Percentiles rank a stretch among this genome's conserved stretches.
phyloP scores from a whole-genome alignment of 1,140 invertebrate genomes.

The Planococcus citri region DNA sequence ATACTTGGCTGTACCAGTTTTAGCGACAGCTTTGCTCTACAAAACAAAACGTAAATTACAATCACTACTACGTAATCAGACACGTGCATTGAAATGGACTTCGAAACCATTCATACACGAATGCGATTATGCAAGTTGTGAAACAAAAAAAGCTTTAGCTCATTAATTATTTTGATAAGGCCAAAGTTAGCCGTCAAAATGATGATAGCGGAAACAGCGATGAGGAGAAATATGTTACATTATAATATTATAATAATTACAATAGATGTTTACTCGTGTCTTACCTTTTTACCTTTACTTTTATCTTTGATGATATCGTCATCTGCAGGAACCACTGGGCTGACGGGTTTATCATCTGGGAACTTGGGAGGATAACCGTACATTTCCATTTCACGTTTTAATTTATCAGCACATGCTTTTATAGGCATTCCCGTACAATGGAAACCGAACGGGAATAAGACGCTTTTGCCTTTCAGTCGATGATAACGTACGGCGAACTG shows the following conservation, averaged over 20 bases:
- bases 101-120: too few species aligned
- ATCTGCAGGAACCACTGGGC: conserved; percentile 38
- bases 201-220: neutral
- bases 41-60: conserved; percentile 28
- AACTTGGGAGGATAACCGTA: conserved; percentile 91
- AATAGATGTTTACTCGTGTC: conserved; percentile 1
- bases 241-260: neutral
- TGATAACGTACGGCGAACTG: conserved; percentile 87
- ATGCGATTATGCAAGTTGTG: neutral
- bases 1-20: conserved; percentile 75
- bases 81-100: neutral
- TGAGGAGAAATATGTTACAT: neutral
- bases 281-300: conserved; percentile 90
- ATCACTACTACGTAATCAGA: conserved; percentile 9
- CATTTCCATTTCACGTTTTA: conserved; percentile 82
- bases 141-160: too few species aligned
- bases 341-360: conserved; percentile 44
- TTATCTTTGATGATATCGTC: conserved; percentile 71
- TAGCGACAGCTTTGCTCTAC: conserved; percentile 90
- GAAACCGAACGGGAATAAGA: conserved; percentile 95
- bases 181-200: too few species aligned
- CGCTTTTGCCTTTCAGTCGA: conserved; percentile 77
- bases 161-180: too few species aligned
- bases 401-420: conserved; percentile 95
- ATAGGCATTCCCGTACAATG: conserved; percentile 98